Percentiles rank a stretch among this genome's conserved stretches.
These are phyloP conservation scores for Poecilia wingei DNA, from an alignment of 2,797 vertebrate species.

Conservation along the genomic window DNA sequence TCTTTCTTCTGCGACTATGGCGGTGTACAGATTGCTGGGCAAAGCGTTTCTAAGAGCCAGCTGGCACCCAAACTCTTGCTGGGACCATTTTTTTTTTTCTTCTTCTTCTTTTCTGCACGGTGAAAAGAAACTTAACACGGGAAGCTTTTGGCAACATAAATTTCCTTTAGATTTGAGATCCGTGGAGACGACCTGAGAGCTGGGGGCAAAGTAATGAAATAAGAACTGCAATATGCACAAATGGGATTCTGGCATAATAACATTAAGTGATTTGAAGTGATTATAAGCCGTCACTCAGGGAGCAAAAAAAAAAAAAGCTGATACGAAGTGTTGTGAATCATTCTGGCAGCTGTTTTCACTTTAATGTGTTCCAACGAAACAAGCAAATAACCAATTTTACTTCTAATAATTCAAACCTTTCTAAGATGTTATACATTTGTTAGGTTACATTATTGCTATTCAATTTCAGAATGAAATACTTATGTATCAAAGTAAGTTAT, in stretches of 20 bases:
- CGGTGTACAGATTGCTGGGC: conserved; percentile 32
- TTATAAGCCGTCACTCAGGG: conserved; percentile 28
- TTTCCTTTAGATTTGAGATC: conserved; percentile 41
- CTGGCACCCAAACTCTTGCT: conserved; percentile 56
- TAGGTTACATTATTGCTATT: not conserved
- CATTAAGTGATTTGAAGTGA: conserved; percentile 51
- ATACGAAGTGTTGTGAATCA: conserved; percentile 10
- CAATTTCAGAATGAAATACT: not conserved
- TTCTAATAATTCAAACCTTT: conserved; percentile 8
- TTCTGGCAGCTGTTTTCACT: conserved; percentile 8
- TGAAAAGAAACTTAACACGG: conserved; percentile 58
- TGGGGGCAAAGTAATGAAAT: conserved; percentile 52
- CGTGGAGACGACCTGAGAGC: conserved; percentile 33
- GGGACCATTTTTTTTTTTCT: conserved; percentile 43
- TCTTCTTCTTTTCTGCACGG: conserved; percentile 36
- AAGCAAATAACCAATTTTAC: conserved; percentile 4
- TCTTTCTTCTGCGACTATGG: conserved; percentile 10
- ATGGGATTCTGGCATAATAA: conserved; percentile 53
- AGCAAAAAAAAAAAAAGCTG: conserved; percentile 33
- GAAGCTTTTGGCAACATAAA: conserved; percentile 36
- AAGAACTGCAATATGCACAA: conserved; percentile 42
- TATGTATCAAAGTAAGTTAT: not conserved
- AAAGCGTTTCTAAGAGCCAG: conserved; percentile 62
- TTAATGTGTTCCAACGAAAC: not conserved
- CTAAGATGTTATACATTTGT: not conserved